Conservation (phyloP, 1,140 invertebrate species). For the Ridgeia piscesae region DNA sequence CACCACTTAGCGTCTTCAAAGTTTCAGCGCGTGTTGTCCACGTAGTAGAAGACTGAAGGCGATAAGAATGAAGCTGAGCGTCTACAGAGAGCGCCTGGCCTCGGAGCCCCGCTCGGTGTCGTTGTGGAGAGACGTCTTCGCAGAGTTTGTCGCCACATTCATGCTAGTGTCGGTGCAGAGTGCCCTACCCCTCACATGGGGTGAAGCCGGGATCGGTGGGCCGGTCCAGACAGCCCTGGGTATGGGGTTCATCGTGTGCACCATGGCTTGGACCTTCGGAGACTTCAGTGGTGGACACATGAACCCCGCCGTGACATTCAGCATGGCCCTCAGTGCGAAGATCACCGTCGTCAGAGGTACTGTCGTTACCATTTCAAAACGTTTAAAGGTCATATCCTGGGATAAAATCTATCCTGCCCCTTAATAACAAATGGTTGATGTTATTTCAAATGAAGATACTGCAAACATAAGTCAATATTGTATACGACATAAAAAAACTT, state of each 20-base stretch:
- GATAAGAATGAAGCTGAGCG: background rate
- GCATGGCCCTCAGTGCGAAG: conserved; percentile 22
- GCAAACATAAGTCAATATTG: too few relatives aligned
- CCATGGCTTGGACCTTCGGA: conserved; percentile 26
- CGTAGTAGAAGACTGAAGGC: too few relatives aligned
- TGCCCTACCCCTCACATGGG: conserved; percentile 2
- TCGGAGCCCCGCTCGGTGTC: background rate
- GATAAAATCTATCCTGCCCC: too few relatives aligned
- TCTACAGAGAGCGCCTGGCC: background rate
- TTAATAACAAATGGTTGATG: too few relatives aligned
- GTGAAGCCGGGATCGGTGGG: background rate
- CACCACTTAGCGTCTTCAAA: background rate
- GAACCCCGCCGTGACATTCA: conserved; percentile 29
- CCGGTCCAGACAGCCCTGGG: conserved; percentile 13
- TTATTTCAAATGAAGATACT: too few relatives aligned
- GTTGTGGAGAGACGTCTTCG: conserved; percentile 12
- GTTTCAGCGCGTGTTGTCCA: too few relatives aligned
- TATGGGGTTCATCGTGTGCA: conserved; percentile 26
- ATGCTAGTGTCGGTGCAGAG: conserved; percentile 14
- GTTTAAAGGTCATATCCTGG: too few relatives aligned
- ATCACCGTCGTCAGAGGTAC: conserved; percentile 24
- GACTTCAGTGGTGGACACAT: conserved; percentile 32
- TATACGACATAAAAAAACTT: too few relatives aligned
- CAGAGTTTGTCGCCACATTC: conserved; percentile 15
- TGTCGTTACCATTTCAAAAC: background rate